Conservation (phyloP, 2,797 vertebrate species). For the Otolemur crassicaudatus region DNA sequence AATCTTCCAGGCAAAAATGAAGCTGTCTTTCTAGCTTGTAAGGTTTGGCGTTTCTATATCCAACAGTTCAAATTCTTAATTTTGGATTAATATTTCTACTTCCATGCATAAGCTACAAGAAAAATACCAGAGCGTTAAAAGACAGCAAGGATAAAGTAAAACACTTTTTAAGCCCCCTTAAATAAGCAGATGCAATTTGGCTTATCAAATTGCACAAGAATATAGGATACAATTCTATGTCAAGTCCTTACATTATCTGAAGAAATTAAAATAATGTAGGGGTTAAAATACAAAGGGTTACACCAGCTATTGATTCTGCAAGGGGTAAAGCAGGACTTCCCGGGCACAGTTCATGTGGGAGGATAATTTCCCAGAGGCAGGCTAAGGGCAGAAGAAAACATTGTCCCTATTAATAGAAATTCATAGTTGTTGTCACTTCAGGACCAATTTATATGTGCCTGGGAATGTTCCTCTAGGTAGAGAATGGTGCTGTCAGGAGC, state of each 20-base stretch:
- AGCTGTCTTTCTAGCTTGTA: background rate
- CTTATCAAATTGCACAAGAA: background rate
- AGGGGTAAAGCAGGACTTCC: background rate
- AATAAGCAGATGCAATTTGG: background rate
- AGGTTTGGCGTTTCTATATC: background rate
- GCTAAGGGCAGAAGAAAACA: background rate
- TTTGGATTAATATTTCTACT: background rate
- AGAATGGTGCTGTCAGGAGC: background rate
- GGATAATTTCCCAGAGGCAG: background rate
- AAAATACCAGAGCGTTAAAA: background rate
- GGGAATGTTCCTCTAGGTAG: background rate
- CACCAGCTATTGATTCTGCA: background rate
- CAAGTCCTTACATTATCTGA: background rate
- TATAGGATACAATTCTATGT: background rate
- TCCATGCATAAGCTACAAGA: rapidly evolving
- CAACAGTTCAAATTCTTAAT: background rate
- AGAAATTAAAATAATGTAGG: background rate
- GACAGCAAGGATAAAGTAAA: background rate
- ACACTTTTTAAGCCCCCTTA: background rate
- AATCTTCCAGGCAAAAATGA: background rate
- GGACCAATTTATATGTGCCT: background rate
- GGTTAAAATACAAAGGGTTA: background rate
- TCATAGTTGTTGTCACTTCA: background rate
- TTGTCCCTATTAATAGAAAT: background rate
- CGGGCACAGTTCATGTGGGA: background rate